Evolutionary conservation across 2,797 vertebrate genomes (phyloP).

Genomic region (Parauchenoglanis punctatus): DNA sequence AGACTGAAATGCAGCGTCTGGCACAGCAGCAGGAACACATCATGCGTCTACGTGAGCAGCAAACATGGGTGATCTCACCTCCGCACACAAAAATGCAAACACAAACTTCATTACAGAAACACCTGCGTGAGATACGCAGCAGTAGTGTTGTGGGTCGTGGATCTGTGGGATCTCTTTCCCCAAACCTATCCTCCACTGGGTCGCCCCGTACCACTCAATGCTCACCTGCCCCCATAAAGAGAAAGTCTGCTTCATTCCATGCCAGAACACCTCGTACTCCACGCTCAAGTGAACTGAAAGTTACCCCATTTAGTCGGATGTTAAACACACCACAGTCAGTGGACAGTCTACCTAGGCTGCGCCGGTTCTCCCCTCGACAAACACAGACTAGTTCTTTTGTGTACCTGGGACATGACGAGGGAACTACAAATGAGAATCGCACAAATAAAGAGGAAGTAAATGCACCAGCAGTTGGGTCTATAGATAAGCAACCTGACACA

Average conservation of each 20-base stretch:
- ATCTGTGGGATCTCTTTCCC: conserved; percentile 80
- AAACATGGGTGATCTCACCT: conserved; percentile 91
- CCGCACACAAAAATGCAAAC: conserved; percentile 69
- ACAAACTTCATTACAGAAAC: conserved; percentile 79
- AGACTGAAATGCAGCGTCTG: conserved; percentile 96
- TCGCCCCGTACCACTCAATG: conserved; percentile 81
- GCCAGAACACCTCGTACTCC: conserved; percentile 86
- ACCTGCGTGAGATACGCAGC: conserved; percentile 84
- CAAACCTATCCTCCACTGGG: conserved; percentile 79
- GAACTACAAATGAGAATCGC: conserved; percentile 54
- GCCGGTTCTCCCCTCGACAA: conserved; percentile 89
- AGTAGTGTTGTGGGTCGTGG: conserved; percentile 75
- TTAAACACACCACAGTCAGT: conserved; percentile 92
- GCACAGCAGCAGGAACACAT: conserved; percentile 94
- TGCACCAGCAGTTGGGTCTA: conserved; percentile 55
- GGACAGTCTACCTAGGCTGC: conserved; percentile 91
- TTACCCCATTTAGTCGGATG: conserved; percentile 90
- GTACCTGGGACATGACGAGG: conserved; percentile 84
- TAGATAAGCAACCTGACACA: conserved; percentile 50
- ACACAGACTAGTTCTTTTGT: conserved; percentile 88
- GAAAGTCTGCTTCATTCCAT: conserved; percentile 86
- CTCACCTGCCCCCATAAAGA: conserved; percentile 83
- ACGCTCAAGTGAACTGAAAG: conserved; percentile 89
- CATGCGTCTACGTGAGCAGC: conserved; percentile 93
- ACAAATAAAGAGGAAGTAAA: conserved; percentile 8